Conservation (phyloP, 2,113 vertebrate species). For the Chlorodrepanis virens region DNA sequence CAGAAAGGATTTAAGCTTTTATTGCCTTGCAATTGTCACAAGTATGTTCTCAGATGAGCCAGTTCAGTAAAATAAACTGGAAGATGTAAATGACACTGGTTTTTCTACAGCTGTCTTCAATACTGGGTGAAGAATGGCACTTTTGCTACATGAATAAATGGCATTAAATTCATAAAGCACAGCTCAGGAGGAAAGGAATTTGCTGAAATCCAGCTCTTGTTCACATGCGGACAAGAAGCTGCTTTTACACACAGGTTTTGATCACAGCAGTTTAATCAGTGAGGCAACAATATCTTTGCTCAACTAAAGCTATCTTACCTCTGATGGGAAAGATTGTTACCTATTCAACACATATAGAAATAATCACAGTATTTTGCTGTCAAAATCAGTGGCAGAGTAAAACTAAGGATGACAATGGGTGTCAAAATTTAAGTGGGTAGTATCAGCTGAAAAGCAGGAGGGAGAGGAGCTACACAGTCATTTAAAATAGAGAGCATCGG, state of each 20-base stretch:
- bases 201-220: background rate
- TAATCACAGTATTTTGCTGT: background rate
- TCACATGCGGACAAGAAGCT: background rate
- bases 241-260: background rate
- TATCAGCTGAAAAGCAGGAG: background rate
- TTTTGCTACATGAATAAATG: background rate
- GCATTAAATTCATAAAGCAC: background rate
- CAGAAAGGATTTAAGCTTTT: background rate
- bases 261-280: background rate
- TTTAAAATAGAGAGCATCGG: background rate
- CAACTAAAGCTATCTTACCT: background rate
- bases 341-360: background rate
- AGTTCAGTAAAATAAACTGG: background rate
- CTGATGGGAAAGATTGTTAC: background rate
- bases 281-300: background rate
- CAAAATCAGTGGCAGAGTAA: background rate
- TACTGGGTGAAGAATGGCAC: background rate
- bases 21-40: background rate
- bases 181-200: background rate
- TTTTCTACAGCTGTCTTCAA: background rate
- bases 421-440: background rate
- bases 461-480: background rate
- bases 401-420: background rate
- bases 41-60: background rate
- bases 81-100: background rate